Base-by-base conservation (phyloP, 1,140 invertebrate species). In the Eufriesea mexicana region DNA sequence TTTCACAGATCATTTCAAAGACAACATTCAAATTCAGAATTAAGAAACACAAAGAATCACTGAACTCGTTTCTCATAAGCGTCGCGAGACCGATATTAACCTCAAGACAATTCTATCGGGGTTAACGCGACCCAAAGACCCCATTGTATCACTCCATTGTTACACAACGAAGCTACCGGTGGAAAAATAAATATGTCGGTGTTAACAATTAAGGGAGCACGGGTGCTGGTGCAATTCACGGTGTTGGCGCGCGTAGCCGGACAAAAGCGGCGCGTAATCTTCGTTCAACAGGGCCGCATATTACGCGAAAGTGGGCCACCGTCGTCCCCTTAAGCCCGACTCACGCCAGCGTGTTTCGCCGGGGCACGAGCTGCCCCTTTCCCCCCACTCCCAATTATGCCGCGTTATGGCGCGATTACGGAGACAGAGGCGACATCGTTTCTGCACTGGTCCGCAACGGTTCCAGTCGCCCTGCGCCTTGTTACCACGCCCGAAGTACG, bases 391-490 rank as follows among this genome's bases (percentile, higher is more conserved):
- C 61, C 61, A 62, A 62, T 62, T 62, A 62, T 16, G 28, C 28
- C 28, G 18, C 61, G 35, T 68, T 68, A 68, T 23, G n/a, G 42
- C 16, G 42, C 42, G 42, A 68, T 68, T 68, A 68, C 66, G 66
- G 45, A 14, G 42, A 68, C 35, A 25, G n/a, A 42, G 23, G 45
- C 66, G 66, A 67, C 9, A 66, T 66, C 35, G 62, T 66, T 66
- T 23, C 42, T 42, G 35, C 35, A 42, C 5, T 2, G 35, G 62
- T n/a, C 9, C 35, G 10, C 9, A 42, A 42, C 12, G 20, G 20
- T 42, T 35, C 35, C 62, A 66, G 20, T 42, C 35, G 42, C 35
- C 35, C 42, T 35, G 0, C 20, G 2, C 35, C 35, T 42, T 42
- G 62, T 35, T 6, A 66, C 10, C 35, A 9, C 20, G 20, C 0